Evolutionary conservation across 2,797 vertebrate species (phyloP).

Genomic region (Falco novaeseelandiae): DNA sequence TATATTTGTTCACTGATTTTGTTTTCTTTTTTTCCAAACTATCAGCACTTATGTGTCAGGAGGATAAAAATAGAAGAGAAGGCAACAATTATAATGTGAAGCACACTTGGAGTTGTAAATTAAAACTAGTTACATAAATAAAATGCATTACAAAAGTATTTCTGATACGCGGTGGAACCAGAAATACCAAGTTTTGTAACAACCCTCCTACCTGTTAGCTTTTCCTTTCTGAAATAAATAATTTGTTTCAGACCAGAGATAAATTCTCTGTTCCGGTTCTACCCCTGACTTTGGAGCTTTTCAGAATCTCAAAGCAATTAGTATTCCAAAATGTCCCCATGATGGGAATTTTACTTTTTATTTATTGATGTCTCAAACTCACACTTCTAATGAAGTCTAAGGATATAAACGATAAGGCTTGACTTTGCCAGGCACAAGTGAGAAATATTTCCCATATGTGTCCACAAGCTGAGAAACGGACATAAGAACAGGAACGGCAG

Average conservation of each 20-base stretch:
- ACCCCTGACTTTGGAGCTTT: not conserved
- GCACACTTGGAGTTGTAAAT: not conserved
- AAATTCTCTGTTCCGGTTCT: not conserved
- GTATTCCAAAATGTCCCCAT: not conserved
- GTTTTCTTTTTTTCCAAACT: not conserved
- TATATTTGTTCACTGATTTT: not conserved
- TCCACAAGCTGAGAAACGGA: not conserved
- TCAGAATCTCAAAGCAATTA: not conserved
- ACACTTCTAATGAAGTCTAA: not conserved
- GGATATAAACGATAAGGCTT: not conserved
- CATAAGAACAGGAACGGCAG: not conserved
- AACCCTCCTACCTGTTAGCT: rapidly evolving
- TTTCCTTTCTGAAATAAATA: not conserved
- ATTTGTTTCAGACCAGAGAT: not conserved
- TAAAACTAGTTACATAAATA: not conserved
- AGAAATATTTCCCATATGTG: not conserved
- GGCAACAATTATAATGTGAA: not conserved
- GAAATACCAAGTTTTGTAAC: not conserved
- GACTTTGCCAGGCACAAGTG: not conserved
- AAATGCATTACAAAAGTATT: not conserved
- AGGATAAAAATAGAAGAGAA: not conserved
- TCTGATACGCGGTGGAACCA: not conserved
- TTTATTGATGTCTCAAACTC: not conserved
- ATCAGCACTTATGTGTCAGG: not conserved
- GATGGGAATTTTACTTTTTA: not conserved